Evolutionary conservation across 2,797 vertebrate genomes (phyloP).

Genomic region (Hybognathus amarus): DNA sequence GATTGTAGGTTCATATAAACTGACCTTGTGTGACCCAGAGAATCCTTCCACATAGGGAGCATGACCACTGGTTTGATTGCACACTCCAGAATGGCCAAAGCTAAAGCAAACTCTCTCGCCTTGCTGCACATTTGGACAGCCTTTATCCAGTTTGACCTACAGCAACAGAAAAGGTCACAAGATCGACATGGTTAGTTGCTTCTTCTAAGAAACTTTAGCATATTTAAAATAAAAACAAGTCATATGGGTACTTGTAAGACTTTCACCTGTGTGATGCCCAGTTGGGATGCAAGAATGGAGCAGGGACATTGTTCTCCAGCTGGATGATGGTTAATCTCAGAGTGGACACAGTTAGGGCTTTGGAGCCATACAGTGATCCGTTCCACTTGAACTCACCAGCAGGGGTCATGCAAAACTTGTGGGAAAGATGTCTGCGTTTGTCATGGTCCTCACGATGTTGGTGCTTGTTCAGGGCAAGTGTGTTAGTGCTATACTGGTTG

Average conservation of each 20-base stretch:
- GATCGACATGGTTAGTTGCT: background rate
- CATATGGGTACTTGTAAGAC: no score
- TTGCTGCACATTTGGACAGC: conserved; percentile 99
- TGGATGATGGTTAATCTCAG: conserved; percentile 96
- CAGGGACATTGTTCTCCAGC: conserved; percentile 92
- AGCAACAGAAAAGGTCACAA: background rate
- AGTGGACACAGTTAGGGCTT: conserved; percentile 90
- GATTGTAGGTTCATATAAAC: conserved; percentile 27
- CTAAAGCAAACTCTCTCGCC: conserved; percentile 96
- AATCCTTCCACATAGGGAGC: conserved; percentile 96
- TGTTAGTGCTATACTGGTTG: conserved; percentile 96
- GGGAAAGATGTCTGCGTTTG: conserved; percentile 96
- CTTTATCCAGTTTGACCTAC: conserved; percentile 98
- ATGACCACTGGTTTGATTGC: conserved; percentile 98
- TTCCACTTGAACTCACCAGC: conserved; percentile 98
- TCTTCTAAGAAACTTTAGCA: background rate
- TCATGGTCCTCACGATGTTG: conserved; percentile 98
- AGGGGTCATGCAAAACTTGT: conserved; percentile 96
- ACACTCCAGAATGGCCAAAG: conserved; percentile 96
- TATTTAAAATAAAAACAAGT: background rate
- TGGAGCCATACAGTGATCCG: conserved; percentile 93
- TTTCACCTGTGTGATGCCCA: conserved; percentile 96
- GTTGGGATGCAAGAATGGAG: conserved; percentile 96
- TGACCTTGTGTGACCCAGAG: conserved; percentile 95
- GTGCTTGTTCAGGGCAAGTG: conserved; percentile 95